These are phyloP conservation scores for Catostylus mosaicus DNA, from an alignment of 30 jellyfish, hydroid and myxozoan genomes.

Conservation along the genomic window DNA sequence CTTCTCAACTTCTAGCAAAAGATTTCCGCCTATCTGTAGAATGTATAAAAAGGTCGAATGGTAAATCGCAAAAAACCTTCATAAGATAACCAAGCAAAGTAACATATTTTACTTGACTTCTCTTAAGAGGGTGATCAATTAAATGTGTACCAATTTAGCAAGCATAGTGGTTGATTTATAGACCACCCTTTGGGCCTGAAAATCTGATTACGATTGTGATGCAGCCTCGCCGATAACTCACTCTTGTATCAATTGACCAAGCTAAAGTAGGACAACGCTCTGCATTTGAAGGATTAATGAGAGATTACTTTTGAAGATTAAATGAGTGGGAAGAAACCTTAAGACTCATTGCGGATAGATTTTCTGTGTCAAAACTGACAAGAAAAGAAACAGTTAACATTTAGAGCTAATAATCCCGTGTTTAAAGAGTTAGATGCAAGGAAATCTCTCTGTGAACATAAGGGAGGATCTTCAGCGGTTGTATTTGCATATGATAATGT, in stretches of 20 bases:
- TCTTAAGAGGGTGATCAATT: background rate
- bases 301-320: conserved; percentile 9
- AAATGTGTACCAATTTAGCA: background rate
- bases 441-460: background rate
- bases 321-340: conserved; percentile 5
- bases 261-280: background rate
- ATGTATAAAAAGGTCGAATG: too few species aligned
- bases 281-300: background rate
- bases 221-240: background rate
- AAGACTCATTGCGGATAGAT: background rate
- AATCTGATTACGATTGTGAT: background rate
- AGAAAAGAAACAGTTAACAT: conserved; percentile 35
- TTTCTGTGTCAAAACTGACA: conserved; percentile 4
- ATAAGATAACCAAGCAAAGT: too few species aligned
- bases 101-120: background rate
- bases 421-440: background rate
- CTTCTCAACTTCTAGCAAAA: too few species aligned
- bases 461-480: background rate
- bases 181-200: conserved; percentile 16
- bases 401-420: conserved; percentile 12
- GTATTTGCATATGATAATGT: background rate
- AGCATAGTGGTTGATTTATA: background rate
- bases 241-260: background rate
- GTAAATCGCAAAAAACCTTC: too few species aligned
- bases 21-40: too few species aligned